Conservation (phyloP, 1,140 invertebrate species). For the Lasaia peninsularis region DNA sequence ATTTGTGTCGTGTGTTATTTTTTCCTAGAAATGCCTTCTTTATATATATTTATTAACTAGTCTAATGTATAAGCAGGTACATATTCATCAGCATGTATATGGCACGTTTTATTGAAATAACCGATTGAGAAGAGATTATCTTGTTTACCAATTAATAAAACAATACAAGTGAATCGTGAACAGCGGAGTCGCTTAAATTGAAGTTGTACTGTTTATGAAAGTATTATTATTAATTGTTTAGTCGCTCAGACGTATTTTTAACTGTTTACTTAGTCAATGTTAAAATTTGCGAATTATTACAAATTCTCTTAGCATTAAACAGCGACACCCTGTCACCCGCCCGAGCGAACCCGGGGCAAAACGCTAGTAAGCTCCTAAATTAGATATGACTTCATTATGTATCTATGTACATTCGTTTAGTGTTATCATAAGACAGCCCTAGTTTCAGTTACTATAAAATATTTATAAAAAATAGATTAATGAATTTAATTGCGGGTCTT, state of each 20-base stretch:
- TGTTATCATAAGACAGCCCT: constrained; percentile 9
- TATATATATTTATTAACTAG: no score
- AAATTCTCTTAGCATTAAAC: constrained; percentile 63
- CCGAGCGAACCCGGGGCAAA: constrained; percentile 66
- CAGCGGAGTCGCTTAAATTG: background rate
- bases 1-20: no score
- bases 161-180: background rate
- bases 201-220: no score
- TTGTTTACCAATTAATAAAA: background rate
- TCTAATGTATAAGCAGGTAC: no score
- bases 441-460: background rate
- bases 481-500: background rate
- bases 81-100: no score
- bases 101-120: no score
- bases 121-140: no score
- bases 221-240: no score
- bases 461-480: constrained; percentile 1
- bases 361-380: constrained; percentile 75
- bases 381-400: constrained; percentile 72
- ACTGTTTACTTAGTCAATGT: background rate
- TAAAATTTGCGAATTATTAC: constrained; percentile 20
- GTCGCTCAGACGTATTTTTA: background rate
- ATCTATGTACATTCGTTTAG: constrained; percentile 40
- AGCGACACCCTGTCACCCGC: constrained; percentile 74
- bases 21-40: no score